Conservation (phyloP, 2,888 invertebrate genomes). For the Brachyopa scutellaris region DNA sequence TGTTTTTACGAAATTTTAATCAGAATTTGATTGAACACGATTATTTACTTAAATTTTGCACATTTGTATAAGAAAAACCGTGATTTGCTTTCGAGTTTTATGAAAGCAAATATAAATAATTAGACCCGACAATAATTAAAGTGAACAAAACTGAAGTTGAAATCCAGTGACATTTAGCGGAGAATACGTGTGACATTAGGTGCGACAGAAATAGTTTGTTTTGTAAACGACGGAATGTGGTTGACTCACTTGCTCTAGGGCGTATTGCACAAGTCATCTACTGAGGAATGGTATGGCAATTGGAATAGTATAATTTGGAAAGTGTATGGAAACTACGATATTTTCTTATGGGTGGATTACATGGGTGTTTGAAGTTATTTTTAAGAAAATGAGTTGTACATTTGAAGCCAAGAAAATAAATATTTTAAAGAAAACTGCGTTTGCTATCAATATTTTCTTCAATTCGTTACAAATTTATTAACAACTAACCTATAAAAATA, state of each 20-base stretch:
- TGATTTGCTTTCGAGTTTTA: constrained; percentile 20
- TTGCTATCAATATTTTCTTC: no score
- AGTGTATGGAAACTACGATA: constrained; percentile 1
- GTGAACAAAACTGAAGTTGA: constrained; percentile 57
- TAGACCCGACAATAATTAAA: constrained; percentile 53
- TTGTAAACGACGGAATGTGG: background rate
- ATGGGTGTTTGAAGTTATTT: no score
- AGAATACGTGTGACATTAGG: constrained; percentile 52
- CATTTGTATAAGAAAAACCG: background rate
- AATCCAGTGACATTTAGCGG: constrained; percentile 65
- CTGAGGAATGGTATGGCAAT: constrained; percentile 5
- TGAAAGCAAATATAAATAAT: constrained; percentile 19
- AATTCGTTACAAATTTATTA: no score
- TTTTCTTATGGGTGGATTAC: background rate
- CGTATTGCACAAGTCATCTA: constrained; percentile 17
- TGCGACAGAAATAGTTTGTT: constrained; percentile 51
- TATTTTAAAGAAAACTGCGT: background rate
- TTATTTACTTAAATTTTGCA: constrained; percentile 32
- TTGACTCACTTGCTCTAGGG: constrained; percentile 20
- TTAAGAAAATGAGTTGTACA: no score
- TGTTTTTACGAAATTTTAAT: background rate
- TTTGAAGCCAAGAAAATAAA: background rate
- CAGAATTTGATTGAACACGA: background rate
- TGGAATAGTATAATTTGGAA: constrained; percentile 38
- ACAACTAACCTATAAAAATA: no score